These are phyloP conservation scores for Centruroides sculpturatus DNA, from an alignment of 1,140 invertebrate species.

Conservation along the genomic window DNA sequence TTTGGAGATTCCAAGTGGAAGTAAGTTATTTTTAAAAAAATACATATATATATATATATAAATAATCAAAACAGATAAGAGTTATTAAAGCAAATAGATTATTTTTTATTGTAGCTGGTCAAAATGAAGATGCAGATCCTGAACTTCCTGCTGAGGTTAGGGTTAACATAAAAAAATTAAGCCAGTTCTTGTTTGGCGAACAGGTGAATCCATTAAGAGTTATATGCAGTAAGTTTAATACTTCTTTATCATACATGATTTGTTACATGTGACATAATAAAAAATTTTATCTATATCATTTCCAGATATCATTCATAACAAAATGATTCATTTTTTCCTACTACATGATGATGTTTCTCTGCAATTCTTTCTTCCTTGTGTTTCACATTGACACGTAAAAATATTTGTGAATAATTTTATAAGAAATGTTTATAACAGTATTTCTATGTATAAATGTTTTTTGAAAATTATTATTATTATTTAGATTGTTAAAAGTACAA, in stretches of 20 bases:
- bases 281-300: slow-evolving; percentile 12
- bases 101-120: slow-evolving; percentile 10
- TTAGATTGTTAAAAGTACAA: too few relatives aligned
- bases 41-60: too few relatives aligned
- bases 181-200: slow-evolving; percentile 41
- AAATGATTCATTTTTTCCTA: slow-evolving; percentile 39
- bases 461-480: too few relatives aligned
- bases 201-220: slow-evolving; percentile 39
- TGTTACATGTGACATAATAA: neutral
- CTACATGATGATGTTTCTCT: slow-evolving; percentile 41
- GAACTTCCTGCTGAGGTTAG: slow-evolving; percentile 25
- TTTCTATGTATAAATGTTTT: too few relatives aligned
- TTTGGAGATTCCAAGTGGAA: slow-evolving; percentile 18
- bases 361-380: slow-evolving; percentile 41
- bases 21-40: too few relatives aligned
- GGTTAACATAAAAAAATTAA: slow-evolving; percentile 40
- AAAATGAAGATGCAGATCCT: neutral
- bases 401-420: too few relatives aligned
- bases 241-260: neutral
- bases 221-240: slow-evolving; percentile 35
- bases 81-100: neutral
- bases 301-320: slow-evolving; percentile 37
- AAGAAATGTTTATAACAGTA: too few relatives aligned
- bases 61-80: too few relatives aligned
- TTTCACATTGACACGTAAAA: neutral